Evolutionary conservation across 2,113 vertebrate genomes (phyloP).

Genomic region (Gallinago media): DNA sequence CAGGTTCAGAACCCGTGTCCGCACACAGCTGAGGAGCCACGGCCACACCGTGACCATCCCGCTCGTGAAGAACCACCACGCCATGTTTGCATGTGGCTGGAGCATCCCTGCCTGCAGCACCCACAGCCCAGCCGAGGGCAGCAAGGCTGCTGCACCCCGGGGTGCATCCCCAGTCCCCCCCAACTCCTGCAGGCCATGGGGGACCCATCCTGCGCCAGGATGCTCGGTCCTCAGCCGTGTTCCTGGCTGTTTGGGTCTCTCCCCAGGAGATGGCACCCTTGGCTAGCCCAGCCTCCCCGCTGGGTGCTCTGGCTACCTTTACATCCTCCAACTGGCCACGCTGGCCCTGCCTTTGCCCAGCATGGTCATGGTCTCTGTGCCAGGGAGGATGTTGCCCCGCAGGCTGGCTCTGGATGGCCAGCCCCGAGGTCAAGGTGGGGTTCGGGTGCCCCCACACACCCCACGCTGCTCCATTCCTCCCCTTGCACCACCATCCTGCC

Average conservation of each 20-base stretch:
- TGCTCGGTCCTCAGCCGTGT: rapidly evolving
- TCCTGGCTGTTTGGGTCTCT: background rate
- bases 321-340: rapidly evolving
- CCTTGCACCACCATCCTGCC: background rate
- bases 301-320: background rate
- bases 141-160: background rate
- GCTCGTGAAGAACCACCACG: rapidly evolving
- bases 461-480: rapidly evolving
- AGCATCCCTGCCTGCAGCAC: background rate
- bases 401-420: background rate
- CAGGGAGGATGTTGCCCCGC: background rate
- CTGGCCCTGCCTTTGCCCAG: background rate
- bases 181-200: background rate
- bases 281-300: slow-evolving; percentile 1
- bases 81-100: rapidly evolving
- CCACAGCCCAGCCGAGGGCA: background rate
- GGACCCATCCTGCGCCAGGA: background rate
- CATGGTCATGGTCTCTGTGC: background rate
- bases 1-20: background rate
- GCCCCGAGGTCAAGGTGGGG: background rate
- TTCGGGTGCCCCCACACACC: rapidly evolving
- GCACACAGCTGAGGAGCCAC: rapidly evolving
- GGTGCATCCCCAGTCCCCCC: background rate
- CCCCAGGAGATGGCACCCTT: slow-evolving; percentile 61
- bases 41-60: rapidly evolving